These are phyloP conservation scores for Genyomyrus donnyi DNA, from an alignment of 2,113 vertebrate species.

Conservation along the genomic window DNA sequence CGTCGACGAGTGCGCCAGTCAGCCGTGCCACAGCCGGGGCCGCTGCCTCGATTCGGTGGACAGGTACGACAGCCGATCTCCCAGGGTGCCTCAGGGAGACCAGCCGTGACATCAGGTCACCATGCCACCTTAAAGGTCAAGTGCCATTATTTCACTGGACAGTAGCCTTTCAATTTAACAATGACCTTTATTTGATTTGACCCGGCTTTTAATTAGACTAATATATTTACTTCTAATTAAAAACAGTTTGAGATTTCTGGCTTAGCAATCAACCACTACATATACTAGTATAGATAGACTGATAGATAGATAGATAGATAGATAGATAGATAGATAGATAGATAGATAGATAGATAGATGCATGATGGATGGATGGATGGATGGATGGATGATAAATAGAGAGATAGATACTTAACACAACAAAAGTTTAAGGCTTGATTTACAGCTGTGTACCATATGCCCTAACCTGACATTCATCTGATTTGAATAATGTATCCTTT, in stretches of 20 bases:
- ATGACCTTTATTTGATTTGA: not conserved
- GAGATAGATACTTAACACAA: not conserved
- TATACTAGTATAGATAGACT: not conserved
- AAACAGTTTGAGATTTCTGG: not conserved
- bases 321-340: too few relatives aligned
- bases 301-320: not conserved
- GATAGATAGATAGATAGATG: too few relatives aligned
- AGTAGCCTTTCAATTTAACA: not conserved
- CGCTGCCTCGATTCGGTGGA: conserved; percentile 70
- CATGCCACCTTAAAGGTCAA: not conserved
- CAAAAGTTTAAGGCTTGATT: not conserved
- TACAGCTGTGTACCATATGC: not conserved
- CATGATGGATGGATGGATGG: too few relatives aligned
- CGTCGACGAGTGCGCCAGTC: conserved; percentile 77
- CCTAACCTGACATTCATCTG: not conserved
- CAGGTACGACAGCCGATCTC: conserved; percentile 57
- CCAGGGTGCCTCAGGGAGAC: not conserved
- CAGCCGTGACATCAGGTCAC: not conserved
- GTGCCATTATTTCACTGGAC: not conserved
- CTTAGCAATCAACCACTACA: not conserved
- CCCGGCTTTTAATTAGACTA: not conserved
- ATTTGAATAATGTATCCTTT: not conserved
- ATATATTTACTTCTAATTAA: not conserved
- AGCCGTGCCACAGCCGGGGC: conserved; percentile 70
- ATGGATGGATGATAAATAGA: not conserved